phyloP scores from a whole-genome alignment of 2,113 vertebrate species.

The Ptilorrhoa leucosticta region DNA sequence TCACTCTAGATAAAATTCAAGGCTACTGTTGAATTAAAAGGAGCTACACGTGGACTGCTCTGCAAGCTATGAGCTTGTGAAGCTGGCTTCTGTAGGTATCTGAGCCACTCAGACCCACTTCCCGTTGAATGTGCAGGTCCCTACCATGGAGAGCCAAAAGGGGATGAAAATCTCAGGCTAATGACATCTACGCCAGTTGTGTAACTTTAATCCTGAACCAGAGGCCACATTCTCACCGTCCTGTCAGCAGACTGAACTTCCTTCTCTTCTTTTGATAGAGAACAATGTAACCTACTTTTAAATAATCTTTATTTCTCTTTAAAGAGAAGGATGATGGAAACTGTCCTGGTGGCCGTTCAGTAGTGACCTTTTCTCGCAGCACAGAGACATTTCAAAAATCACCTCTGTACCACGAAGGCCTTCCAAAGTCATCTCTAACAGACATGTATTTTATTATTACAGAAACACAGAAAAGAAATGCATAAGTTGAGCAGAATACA shows the following conservation, averaged over 20 bases:
- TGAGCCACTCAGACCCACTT: neutral
- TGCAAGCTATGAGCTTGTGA: neutral
- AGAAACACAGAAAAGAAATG: neutral
- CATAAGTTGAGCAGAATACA: neutral
- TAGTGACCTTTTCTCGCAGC: neutral
- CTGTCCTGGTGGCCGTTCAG: neutral
- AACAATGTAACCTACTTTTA: neutral
- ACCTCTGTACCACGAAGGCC: neutral
- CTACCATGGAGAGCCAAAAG: neutral
- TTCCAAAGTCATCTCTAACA: neutral
- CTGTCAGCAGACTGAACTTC: neutral
- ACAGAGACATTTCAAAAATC: neutral
- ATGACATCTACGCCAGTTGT: neutral
- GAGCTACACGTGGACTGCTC: neutral
- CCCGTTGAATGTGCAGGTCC: neutral
- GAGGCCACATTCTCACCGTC: neutral
- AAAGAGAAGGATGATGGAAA: neutral
- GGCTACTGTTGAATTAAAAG: neutral
- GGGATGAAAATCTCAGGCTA: neutral
- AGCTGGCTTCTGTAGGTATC: neutral
- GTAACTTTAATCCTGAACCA: neutral
- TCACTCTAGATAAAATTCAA: neutral
- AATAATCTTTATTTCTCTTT: neutral
- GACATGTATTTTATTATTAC: neutral
- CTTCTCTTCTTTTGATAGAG: neutral